Conservation (phyloP, 2,113 vertebrate genomes). For the Rhinogobius similis region DNA sequence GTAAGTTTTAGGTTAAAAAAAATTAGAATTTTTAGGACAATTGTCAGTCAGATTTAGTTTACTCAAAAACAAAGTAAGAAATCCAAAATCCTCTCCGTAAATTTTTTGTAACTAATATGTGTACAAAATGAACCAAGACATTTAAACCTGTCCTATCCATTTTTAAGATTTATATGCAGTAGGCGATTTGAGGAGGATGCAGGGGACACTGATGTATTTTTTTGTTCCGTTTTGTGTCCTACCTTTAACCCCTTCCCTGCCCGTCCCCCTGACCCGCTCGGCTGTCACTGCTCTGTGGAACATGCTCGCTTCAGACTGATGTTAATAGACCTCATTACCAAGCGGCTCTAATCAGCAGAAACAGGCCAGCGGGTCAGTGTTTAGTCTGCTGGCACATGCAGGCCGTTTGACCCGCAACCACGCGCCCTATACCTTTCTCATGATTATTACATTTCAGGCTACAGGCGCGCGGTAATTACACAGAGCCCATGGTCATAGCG, state of each 20-base stretch:
- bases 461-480: slow-evolving; percentile 46
- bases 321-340: slow-evolving; percentile 61
- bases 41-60: no score
- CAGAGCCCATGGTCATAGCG: slow-evolving; percentile 27
- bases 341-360: slow-evolving; percentile 68
- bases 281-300: not conserved
- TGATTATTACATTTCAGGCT: slow-evolving; percentile 55
- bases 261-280: not conserved
- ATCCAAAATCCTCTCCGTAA: no score
- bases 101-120: no score
- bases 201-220: no score
- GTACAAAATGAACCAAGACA: no score
- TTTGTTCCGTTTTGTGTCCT: not conserved
- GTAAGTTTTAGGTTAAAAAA: no score
- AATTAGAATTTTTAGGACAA: no score
- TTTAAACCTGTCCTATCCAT: no score
- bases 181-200: no score
- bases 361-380: slow-evolving; percentile 55
- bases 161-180: no score
- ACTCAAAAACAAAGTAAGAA: no score
- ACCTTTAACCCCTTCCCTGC: not conserved
- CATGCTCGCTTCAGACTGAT: slow-evolving; percentile 28
- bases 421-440: slow-evolving; percentile 46
- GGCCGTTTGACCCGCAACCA: slow-evolving; percentile 17
- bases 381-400: slow-evolving; percentile 58